Base-by-base conservation (phyloP, 2,113 vertebrate genomes). In the Ariopsis seemanni region DNA sequence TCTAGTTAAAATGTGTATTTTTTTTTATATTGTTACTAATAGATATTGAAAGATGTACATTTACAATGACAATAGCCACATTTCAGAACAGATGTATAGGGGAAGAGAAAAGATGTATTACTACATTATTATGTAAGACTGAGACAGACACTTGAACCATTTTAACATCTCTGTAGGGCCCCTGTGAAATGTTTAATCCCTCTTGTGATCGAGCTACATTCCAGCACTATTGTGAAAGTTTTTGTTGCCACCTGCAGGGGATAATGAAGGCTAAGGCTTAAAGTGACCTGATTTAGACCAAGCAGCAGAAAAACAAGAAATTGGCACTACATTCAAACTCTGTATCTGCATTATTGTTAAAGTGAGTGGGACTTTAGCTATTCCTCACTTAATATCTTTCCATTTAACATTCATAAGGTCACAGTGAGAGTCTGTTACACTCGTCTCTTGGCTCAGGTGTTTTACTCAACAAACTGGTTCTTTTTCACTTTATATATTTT, bases 181-280 rank as follows among this genome's bases (percentile, higher is more conserved):
- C 50, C 75, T 2, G 15, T 14, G 1, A 77, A 25, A 42, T 6
- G 8, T 42, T 62, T 34, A 62, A 42, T 62, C 57, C 58, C 57
- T 82, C 57, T 48, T 82, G 5, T 48, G 79, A 60, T 2, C n/a
- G 20, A 34, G 27, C 14, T 34, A 15, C 22, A 84, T 84, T 84
- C 82, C 63, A 71, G 50, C 17, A 30, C 48, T 20, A 84, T 69
- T 84, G n/a, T 30, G n/a, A 67, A 84, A 30, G 63, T 71, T 69
- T 30, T 71, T 69, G 65, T 20, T 84, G 82, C 82, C 62, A 27
- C 82, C 25, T 53, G 42, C 9, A 15, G 63, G 12, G 63, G 63
- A 67, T 53, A n/a, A 53, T 53, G 3, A 53, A 71, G 82, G 48
- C 14, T 84, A 69, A 30, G 63, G 82, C 8, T 69, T 84, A 69